A percentile compares a stretch with the other conserved stretches of the same genome.
phyloP scores from a whole-genome alignment of 2,113 vertebrate genomes.

The Mionectes macconnelli region DNA sequence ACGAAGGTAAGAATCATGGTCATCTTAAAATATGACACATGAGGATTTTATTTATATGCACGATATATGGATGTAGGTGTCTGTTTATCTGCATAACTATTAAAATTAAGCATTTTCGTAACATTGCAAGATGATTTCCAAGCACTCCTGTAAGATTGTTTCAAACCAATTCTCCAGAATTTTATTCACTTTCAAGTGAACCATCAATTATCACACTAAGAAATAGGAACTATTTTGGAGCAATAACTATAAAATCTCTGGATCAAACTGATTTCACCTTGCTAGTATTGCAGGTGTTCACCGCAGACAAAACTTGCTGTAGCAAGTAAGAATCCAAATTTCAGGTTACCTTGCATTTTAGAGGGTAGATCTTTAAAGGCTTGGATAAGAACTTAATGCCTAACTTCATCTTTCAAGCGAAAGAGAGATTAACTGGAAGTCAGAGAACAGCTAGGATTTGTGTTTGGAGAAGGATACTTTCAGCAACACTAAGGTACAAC shows the following conservation, averaged over 20 bases:
- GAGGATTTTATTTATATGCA: not conserved
- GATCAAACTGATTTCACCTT: not conserved
- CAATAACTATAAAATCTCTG: not conserved
- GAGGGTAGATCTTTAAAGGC: not conserved
- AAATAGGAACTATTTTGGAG: not conserved
- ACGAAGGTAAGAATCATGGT: not conserved
- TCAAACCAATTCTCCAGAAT: not conserved
- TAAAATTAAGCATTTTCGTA: not conserved
- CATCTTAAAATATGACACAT: not conserved
- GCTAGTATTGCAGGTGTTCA: not conserved
- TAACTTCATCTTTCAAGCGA: not conserved
- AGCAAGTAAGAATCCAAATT: not conserved
- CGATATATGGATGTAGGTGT: not conserved
- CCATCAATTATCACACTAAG: not conserved
- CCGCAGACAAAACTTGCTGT: not conserved
- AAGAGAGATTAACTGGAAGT: not conserved
- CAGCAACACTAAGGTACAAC: accelerated
- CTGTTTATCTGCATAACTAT: not conserved
- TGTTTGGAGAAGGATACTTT: not conserved
- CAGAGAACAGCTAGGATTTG: not conserved
- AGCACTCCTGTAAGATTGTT: not conserved
- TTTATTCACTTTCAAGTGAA: not conserved
- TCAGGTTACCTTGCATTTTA: not conserved
- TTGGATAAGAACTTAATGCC: not conserved
- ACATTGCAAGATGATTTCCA: not conserved